These are phyloP conservation scores for Sipha maydis DNA, from an alignment of 2,888 invertebrate species.

Conservation along the genomic window DNA sequence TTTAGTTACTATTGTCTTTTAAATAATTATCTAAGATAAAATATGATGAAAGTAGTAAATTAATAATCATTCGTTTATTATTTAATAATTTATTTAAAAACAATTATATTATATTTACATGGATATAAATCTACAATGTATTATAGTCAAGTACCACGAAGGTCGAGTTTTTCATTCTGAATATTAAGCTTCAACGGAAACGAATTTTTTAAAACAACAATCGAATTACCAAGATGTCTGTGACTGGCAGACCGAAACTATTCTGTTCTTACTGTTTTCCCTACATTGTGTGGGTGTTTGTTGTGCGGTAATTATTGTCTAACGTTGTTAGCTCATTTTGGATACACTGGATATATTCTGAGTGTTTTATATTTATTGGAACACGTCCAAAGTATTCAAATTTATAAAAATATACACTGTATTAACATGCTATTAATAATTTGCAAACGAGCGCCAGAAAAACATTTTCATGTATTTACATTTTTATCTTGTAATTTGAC, in stretches of 20 bases:
- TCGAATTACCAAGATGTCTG: slow-evolving; percentile 55
- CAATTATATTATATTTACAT: neutral
- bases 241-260: slow-evolving; percentile 54
- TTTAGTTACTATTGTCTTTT: neutral
- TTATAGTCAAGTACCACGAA: slow-evolving; percentile 50
- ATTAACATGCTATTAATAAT: slow-evolving; percentile 59
- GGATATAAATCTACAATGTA: neutral
- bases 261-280: slow-evolving; percentile 18
- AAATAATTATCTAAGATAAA: neutral
- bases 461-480: slow-evolving; percentile 35
- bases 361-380: slow-evolving; percentile 50
- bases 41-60: neutral
- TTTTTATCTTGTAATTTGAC: slow-evolving; percentile 29
- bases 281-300: slow-evolving; percentile 25
- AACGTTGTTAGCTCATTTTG: slow-evolving; percentile 27
- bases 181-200: slow-evolving; percentile 38
- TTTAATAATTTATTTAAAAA: slow-evolving; percentile 30
- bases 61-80: neutral
- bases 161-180: slow-evolving; percentile 40
- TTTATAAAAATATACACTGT: slow-evolving; percentile 36
- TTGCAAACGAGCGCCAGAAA: slow-evolving; percentile 50
- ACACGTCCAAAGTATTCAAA: slow-evolving; percentile 14
- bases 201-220: slow-evolving; percentile 55
- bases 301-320: slow-evolving; percentile 43
- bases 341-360: slow-evolving; percentile 1